Evolutionary conservation across 2,797 vertebrate genomes (phyloP).

Genomic region (Phalloptychus januarius): DNA sequence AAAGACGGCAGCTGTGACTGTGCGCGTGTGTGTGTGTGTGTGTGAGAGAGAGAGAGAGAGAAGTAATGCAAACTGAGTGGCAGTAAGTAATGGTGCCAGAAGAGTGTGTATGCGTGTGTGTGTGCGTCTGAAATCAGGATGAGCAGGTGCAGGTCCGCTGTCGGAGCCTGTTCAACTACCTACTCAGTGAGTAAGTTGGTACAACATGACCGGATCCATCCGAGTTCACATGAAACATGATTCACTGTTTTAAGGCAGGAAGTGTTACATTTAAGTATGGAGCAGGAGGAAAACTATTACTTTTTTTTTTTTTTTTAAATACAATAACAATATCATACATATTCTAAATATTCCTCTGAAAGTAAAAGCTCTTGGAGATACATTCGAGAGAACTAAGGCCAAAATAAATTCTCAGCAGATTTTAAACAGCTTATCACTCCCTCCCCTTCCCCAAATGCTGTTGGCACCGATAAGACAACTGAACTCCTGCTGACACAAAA

Average conservation of each 20-base stretch:
- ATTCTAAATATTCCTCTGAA: neutral
- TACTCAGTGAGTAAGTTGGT: constrained; percentile 25
- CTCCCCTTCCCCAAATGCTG: neutral
- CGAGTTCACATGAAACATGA: constrained; percentile 15
- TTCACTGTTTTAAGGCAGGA: neutral
- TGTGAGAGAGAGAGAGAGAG: neutral
- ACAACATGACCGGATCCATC: constrained; percentile 3
- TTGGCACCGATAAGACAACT: neutral
- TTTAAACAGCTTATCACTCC: neutral
- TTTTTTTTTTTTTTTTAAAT: neutral
- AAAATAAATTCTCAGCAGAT: neutral
- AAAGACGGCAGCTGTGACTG: constrained; percentile 63
- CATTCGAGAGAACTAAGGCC: neutral
- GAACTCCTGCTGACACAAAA: neutral
- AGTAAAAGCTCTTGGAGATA: neutral
- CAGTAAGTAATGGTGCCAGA: constrained; percentile 52
- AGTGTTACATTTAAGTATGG: neutral
- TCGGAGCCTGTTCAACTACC: constrained; percentile 47
- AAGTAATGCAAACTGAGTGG: constrained; percentile 34
- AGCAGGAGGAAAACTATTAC: neutral
- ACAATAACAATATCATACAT: neutral
- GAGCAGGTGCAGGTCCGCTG: constrained; percentile 76
- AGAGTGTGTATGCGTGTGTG: constrained; percentile 45
- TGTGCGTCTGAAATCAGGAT: constrained; percentile 41
- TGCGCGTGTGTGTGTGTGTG: constrained; percentile 34